Evolutionary conservation across 1,140 invertebrate genomes (phyloP), one percentile per base, ranked within the genome.

Genomic region (Portunus trituberculatus): DNA sequence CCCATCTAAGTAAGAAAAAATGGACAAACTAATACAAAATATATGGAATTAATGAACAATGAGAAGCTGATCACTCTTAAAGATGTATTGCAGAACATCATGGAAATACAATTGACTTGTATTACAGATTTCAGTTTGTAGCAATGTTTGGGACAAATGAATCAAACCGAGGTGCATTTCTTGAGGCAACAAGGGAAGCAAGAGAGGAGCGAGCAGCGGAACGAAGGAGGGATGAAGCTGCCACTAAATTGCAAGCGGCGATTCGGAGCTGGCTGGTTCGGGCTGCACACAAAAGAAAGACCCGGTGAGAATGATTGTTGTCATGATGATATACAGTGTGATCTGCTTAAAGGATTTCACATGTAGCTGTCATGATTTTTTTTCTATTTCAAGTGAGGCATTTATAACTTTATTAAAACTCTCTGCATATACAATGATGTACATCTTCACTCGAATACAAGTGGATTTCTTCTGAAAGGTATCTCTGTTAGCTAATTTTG

Each of bases 121-220:
- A 4, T 32, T 32, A 4, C 14, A 10, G 10, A 20, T 87, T 87
- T 87, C 84, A 87, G 39, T 29, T 25, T 67, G n/a, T 39, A 67
- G n/a, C 20, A 52, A 95, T 95, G 94, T 95, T 95, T 87, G 91
- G 94, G 8, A 95, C 94, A 28, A 91, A 95, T 59, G 91, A 92
- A 39, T 95, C 91, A 31, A 95, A 95, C 67, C 92, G 95, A 52
- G 95, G 89, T 39, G 95, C 95, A 76, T 95, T 95, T 91, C 76
- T 95, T 28, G 95, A 95, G 82, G 95, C 96, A 59, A 98, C 98
- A 3, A 99, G 99, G 97, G 98, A 98, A 39, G 98, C 98, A 10
- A 97, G 99, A 96, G 98, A 98, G 96, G 98, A 99, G 97, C 97
- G 99, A 96, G 98, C 98, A 3, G 97, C 98, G 89, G 99, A 99